phyloP scores from a whole-genome alignment of 1,140 invertebrate species.

The Meloidogyne exigua region DNA sequence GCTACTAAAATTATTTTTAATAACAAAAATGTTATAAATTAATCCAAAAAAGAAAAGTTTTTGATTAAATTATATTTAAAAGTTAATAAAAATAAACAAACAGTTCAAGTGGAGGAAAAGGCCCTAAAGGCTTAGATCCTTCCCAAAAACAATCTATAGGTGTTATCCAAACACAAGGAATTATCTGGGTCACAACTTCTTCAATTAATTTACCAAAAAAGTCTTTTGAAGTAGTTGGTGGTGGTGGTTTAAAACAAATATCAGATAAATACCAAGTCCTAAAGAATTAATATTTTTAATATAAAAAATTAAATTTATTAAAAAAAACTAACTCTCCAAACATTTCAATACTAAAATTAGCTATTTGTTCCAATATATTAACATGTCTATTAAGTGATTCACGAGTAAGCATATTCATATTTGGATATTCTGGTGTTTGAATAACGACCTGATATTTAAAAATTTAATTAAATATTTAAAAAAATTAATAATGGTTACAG shows the following conservation, averaged over 20 bases:
- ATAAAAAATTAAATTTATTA: background rate
- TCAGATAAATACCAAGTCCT: slow-evolving; percentile 60
- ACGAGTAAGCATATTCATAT: slow-evolving; percentile 50
- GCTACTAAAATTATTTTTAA: background rate
- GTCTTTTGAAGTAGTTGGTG: slow-evolving; percentile 46
- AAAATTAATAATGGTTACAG: too few relatives aligned
- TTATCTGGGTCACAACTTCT: slow-evolving; percentile 67
- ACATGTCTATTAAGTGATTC: slow-evolving; percentile 58
- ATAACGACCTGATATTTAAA: slow-evolving; percentile 51
- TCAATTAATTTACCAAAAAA: slow-evolving; percentile 39
- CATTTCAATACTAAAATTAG: slow-evolving; percentile 60
- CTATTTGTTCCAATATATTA: slow-evolving; percentile 57
- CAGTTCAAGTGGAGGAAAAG: slow-evolving; percentile 30
- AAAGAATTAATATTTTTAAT: slow-evolving; percentile 17
- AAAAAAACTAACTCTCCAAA: slow-evolving; percentile 58
- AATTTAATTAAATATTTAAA: too few relatives aligned
- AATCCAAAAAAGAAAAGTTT: too few relatives aligned
- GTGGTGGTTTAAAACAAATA: slow-evolving; percentile 62
- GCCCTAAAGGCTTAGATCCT: slow-evolving; percentile 78
- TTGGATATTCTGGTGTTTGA: slow-evolving; percentile 57
- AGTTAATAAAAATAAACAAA: slow-evolving; percentile 4
- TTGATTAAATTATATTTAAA: too few relatives aligned
- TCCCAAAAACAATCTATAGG: slow-evolving; percentile 99
- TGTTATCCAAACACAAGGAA: slow-evolving; percentile 93
- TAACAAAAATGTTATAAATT: background rate